Evolutionary conservation across 2,113 vertebrate genomes (phyloP), one percentile per base, ranked within the genome.

Genomic region (Platysteira castanea): DNA sequence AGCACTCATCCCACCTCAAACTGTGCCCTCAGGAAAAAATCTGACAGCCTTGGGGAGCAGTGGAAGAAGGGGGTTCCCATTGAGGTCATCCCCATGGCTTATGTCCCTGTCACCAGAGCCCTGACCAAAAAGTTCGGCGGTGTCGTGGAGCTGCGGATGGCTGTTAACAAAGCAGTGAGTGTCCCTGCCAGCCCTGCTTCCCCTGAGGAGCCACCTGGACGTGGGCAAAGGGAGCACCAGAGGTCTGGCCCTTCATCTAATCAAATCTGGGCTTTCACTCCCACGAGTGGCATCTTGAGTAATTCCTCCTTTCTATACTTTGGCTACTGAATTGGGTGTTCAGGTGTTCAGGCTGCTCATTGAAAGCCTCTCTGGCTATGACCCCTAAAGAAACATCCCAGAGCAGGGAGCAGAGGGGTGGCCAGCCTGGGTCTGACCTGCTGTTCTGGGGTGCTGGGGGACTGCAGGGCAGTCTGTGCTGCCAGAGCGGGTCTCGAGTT

Each of bases 41-140:
- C 99, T 2, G 95, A 97, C 94, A 96, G 91, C 77, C 98, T 99
- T 1, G 99, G 99, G 23, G 98, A 99, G 95, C 99, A 99, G 39
- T 99, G 99, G 99, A 99, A 99, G 97, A 99, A 99, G 93, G 99
- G 99, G 5, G 98, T 99, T 77, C 99, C 99, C 0, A 98, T 99
- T 0, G 99, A 99, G 94, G 99, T 99, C 52, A 99, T 99, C 89
- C 99, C 99, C 21, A 99, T 99, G 99, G 99, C 99, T 18, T 99
- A 99, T 0, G 98, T 99, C 15, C 99, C 99, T 0, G 97, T 99
- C 87, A 98, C 98, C 96, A 98, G 98, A 95, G 97, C 97, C 41
- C 98, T 99, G 78, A 97, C 98, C 21, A 97, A 88, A 13, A 98
- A 96, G 54, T 99, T 99, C 0, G 99, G 99, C 5, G 99, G 99